Conservation (phyloP, 2,113 vertebrate genomes). For the Pygoscelis antarcticus region DNA sequence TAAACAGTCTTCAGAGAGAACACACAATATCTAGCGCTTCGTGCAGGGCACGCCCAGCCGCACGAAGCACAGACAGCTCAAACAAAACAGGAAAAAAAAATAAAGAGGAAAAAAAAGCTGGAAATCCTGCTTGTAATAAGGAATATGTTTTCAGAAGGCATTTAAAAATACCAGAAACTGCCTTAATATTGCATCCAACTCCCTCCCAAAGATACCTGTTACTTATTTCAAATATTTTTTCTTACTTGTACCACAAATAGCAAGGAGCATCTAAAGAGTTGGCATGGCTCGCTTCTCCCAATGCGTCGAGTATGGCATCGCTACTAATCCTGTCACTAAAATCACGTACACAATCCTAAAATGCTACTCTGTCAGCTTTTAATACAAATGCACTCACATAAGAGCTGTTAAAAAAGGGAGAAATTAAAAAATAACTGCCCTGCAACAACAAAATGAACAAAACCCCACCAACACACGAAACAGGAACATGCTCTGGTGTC, state of each 20-base stretch:
- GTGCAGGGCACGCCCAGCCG: not conserved
- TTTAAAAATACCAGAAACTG: not conserved
- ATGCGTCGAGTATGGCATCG: accelerated
- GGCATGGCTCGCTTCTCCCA: not conserved
- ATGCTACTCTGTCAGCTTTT: not conserved
- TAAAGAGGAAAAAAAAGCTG: not conserved
- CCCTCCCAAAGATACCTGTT: not conserved
- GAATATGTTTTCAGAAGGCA: not conserved
- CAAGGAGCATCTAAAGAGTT: not conserved
- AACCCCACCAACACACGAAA: accelerated
- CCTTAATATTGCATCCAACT: not conserved
- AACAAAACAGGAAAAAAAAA: too few relatives aligned
- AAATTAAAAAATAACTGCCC: not conserved
- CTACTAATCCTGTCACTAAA: not conserved
- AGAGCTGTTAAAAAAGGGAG: not conserved
- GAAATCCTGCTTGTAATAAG: not conserved
- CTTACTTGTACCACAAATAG: not conserved
- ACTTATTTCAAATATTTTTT: not conserved
- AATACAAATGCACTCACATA: not conserved
- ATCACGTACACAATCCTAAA: not conserved
- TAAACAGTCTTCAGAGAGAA: not conserved
- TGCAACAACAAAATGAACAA: not conserved
- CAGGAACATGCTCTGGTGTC: not conserved
- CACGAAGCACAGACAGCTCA: not conserved
- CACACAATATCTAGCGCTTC: not conserved